Conservation (phyloP, 53 echinoderm and acorn worm species). For the Hippasteria phrygiana region DNA sequence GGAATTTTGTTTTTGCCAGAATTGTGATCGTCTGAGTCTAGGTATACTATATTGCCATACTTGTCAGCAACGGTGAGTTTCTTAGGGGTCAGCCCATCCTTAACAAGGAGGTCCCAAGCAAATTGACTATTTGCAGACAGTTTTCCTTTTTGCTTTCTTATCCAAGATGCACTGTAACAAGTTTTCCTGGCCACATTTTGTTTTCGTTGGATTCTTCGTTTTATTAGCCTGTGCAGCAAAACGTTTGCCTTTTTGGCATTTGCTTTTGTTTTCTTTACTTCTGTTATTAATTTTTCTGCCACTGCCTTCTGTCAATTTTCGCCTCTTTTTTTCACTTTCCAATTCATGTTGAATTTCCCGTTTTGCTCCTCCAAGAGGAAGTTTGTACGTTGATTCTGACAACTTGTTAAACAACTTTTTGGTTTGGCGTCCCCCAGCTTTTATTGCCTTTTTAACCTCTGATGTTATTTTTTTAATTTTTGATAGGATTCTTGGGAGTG, state of each 20-base stretch:
- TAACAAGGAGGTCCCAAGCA: constrained; percentile 37
- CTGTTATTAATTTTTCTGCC: neutral
- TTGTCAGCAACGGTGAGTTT: constrained; percentile 30
- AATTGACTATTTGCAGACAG: constrained; percentile 1
- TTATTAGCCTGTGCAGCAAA: neutral
- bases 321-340: constrained; percentile 47
- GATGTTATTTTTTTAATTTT: constrained; percentile 4
- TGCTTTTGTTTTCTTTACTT: constrained; percentile 12
- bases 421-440: constrained; percentile 38
- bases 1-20: too few species aligned
- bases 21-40: too few species aligned
- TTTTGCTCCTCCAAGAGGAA: constrained; percentile 62
- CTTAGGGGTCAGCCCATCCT: constrained; percentile 15
- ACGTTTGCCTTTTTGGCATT: neutral
- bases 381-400: constrained; percentile 25
- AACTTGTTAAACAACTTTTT: constrained; percentile 46
- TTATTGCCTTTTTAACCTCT: constrained; percentile 8
- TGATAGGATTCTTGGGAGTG: neutral
- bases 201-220: neutral
- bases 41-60: constrained; percentile 11
- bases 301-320: constrained; percentile 51
- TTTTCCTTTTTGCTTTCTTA: neutral
- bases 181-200: neutral
- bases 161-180: neutral
- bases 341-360: constrained; percentile 66